Conservation (phyloP, 1,140 invertebrate genomes). For the Drosophila ironensis region DNA sequence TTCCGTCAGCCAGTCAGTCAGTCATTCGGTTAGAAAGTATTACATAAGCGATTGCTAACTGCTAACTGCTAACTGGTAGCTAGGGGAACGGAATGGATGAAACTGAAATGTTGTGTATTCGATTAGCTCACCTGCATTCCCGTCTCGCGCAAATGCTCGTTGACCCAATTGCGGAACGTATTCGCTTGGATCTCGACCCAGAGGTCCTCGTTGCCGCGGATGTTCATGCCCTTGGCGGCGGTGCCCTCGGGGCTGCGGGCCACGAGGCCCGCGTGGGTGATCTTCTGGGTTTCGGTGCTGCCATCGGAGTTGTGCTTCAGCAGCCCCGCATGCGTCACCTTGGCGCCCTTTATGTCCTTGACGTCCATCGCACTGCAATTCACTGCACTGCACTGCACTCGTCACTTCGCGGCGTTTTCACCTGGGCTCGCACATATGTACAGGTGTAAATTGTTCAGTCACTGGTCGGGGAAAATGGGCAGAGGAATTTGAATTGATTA, state of each 20-base stretch:
- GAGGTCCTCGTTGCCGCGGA: conserved; percentile 95
- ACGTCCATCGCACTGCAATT: conserved; percentile 69
- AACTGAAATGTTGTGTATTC: conserved; percentile 1
- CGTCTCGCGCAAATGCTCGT: conserved; percentile 92
- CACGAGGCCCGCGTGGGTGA: conserved; percentile 88
- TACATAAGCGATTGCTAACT: conserved; percentile 7
- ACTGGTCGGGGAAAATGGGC: conserved; percentile 15
- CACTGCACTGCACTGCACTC: conserved; percentile 19
- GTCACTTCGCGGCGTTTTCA: conserved; percentile 31
- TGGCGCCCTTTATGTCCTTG: conserved; percentile 82
- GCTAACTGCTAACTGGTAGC: too few relatives aligned
- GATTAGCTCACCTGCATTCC: conserved; percentile 85
- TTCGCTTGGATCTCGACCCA: conserved; percentile 99
- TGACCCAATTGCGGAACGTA: conserved; percentile 99
- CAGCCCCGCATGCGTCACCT: conserved; percentile 80
- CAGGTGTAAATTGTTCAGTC: conserved; percentile 16
- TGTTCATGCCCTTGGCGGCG: conserved; percentile 95
- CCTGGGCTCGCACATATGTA: conserved; percentile 39
- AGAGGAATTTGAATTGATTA: conserved; percentile 27
- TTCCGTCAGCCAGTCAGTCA: too few relatives aligned
- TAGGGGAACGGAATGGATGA: conserved; percentile 1
- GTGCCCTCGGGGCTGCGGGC: conserved; percentile 95
- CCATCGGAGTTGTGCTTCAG: conserved; percentile 80
- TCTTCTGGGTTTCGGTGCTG: conserved; percentile 82
- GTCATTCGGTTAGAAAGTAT: conserved; percentile 37